Evolutionary conservation across 2,797 vertebrate genomes (phyloP), one percentile per base, ranked within the genome.

Genomic region (Crossoptilon crossoptilon): DNA sequence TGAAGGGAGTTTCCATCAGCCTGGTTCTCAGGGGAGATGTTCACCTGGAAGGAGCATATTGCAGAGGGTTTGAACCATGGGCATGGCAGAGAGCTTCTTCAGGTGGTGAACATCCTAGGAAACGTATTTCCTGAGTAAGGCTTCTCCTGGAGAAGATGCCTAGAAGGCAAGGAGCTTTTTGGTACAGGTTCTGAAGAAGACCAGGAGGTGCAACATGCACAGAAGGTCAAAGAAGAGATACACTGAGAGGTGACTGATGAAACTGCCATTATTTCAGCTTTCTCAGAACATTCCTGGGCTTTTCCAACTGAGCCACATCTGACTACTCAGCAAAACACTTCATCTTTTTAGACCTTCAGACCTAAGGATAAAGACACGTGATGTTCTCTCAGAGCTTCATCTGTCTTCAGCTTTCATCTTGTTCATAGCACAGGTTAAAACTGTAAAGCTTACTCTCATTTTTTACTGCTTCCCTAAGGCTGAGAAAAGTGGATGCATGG

Each of bases 401-500:
- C 46, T 75, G 9, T 29, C 51, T 94, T 81, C 14, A 69, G 23
- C 24, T 90, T 85, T 87, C 51, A 48, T 8, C 3, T 69, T 79
- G 29, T 60, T 81, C 49, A 16, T 18, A 66, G 29, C 19, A 37
- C 8, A 71, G 4, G 41, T 41, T 69, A 66, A 71, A 69, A 46
- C 13, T n/a, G 41, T 63, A 73, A 64, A 93, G 13, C 24, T n/a
- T 84, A 67, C 7, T 21, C 35, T 71, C 9, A 59, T 31, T 85
- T 88, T 82, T 73, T 53, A 64, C 18, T 51, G 33, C 24, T 79
- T 14, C 1, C 84, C 18, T 60, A 39, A 26, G 78, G 44, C 31
- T 41, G 43, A 73, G 56, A 12, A 35, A 74, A 75, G 33, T 21
- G n/a, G 33, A 56, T 27, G 48, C 0, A 0, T 41, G 7, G 48